Conservation (phyloP, 1,140 invertebrate species). For the Trypoxylus dichotomus region DNA sequence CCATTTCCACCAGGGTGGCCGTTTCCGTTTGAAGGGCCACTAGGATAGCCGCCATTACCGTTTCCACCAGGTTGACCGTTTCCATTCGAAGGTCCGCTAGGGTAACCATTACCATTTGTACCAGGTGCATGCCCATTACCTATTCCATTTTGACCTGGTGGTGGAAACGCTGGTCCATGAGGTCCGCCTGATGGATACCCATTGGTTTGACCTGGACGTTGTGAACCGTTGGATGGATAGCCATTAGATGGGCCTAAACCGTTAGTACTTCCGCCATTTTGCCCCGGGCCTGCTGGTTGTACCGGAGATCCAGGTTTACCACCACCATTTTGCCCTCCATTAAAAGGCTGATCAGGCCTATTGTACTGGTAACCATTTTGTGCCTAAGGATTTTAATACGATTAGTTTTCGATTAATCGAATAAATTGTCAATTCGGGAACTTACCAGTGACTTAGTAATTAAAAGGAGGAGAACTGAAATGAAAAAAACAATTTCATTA, state of each 20-base stretch:
- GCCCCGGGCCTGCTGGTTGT: background rate
- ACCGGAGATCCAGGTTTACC: background rate
- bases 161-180: constrained; percentile 46
- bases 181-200: constrained; percentile 31
- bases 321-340: constrained; percentile 44
- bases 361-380: constrained; percentile 61
- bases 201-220: constrained; percentile 25
- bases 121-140: background rate
- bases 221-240: constrained; percentile 10
- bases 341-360: constrained; percentile 56
- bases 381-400: constrained; percentile 30
- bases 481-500: background rate
- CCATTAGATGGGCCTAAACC: no score
- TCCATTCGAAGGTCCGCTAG: background rate
- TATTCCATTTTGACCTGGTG: constrained; percentile 37
- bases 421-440: background rate
- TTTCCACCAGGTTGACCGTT: constrained; percentile 20
- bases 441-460: background rate
- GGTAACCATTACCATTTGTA: background rate
- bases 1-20: constrained; percentile 32
- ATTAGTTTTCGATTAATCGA: background rate
- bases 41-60: constrained; percentile 21
- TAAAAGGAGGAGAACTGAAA: background rate
- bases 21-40: background rate
- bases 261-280: background rate